Base-by-base conservation (phyloP, 2,888 invertebrate species). In the Villa cingulata region DNA sequence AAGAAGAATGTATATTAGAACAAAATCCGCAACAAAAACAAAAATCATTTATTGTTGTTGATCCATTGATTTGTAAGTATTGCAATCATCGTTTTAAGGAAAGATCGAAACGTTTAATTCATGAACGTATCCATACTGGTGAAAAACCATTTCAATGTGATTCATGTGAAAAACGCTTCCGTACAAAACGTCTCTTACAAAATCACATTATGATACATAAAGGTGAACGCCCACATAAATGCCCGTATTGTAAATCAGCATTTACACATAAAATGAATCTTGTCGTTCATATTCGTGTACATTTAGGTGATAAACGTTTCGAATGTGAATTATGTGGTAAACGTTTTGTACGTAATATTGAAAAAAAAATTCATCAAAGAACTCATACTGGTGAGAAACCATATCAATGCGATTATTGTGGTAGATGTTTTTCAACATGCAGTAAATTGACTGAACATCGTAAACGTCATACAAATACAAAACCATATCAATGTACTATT, bases 341-440 rank as follows among this genome's bases (percentile, higher is more conserved):
- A 44, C 53, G 55, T 1, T 62, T 62, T 53, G 54, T 60, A 14
- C 59, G 56, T 37, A 52, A 51, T 15, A 57, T 57, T 3, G 59
- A 60, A 9, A 56, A 61, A 51, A 58, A 58, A 23, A 58, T 55
- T 18, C 63, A 63, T 41, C 55, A 53, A 41, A 57, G 59, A 16
- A 55, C 55, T 16, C 64, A 64, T 34, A 57, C 59, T 16, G 56
- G 56, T 15, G 56, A 59, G n/a, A 60, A 59, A 43, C 57, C 62
- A 9, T 62, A 58, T 27, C 57, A 65, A 0, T 64, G 64, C 43
- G 65, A 64, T 45, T 58, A 57, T 37, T 64, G 64, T 29, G 64
- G 65, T 18, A 59, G 58, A 23, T 58, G 59, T 15, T 63, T 60
- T 46, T 59, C 62, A 9, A 59, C 57, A 34, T 59, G 60, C 47